Evolutionary conservation across 2,888 invertebrate species (phyloP).

Genomic region (Bruchidius siliquastri): DNA sequence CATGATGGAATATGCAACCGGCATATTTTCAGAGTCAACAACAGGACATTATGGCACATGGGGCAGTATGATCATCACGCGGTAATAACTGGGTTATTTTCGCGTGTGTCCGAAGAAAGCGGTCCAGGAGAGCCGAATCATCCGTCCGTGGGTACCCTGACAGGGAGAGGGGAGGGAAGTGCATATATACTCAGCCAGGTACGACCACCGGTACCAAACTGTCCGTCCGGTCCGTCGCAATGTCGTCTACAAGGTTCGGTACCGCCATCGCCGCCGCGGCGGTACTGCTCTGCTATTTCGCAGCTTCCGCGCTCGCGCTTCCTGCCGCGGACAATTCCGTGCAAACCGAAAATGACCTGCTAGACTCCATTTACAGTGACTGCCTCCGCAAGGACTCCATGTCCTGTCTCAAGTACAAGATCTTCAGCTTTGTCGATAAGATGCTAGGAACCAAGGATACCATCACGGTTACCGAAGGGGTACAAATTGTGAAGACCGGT

Average conservation of each 20-base stretch:
- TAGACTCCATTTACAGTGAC: conserved; percentile 71
- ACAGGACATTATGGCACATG: not conserved
- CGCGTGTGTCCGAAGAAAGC: conserved; percentile 46
- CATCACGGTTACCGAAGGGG: conserved; percentile 75
- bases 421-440: conserved; percentile 82
- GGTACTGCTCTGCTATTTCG: not conserved
- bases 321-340: conserved; percentile 48
- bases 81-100: conserved; percentile 43
- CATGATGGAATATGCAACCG: not conserved
- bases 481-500: conserved; percentile 72
- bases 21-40: not conserved
- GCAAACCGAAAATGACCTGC: conserved; percentile 71
- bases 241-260: conserved; percentile 1
- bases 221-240: not conserved
- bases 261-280: not conserved
- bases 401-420: conserved; percentile 80
- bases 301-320: not conserved
- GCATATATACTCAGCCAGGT: conserved; percentile 45
- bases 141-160: not conserved
- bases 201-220: conserved; percentile 41
- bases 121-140: conserved; percentile 42
- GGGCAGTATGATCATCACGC: not conserved
- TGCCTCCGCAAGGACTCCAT: conserved; percentile 79
- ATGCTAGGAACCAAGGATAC: conserved; percentile 76
- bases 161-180: conserved; percentile 35